phyloP scores from a whole-genome alignment of 1,140 invertebrate species.

The Condylostylus longicornis region DNA sequence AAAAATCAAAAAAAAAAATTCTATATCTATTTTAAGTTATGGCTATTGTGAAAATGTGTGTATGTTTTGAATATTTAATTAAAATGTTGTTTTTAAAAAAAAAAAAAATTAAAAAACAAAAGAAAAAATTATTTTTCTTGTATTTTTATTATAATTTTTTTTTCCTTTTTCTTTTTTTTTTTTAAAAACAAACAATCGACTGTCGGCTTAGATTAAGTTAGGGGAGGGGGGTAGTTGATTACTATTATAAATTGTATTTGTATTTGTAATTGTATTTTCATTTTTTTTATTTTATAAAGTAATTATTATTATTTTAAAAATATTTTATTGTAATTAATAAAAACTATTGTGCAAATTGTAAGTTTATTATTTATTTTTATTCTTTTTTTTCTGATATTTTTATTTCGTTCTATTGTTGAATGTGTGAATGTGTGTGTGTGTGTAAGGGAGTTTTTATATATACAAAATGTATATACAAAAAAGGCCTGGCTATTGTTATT shows the following conservation, averaged over 20 bases:
- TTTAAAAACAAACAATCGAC: constrained; percentile 32
- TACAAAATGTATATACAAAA: not conserved
- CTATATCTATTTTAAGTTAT: too few species aligned
- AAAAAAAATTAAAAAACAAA: too few species aligned
- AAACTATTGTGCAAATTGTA: constrained; percentile 2
- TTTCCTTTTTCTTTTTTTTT: too few species aligned
- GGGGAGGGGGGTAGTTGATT: constrained; percentile 2
- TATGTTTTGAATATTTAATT: too few species aligned
- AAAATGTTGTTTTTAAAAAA: too few species aligned
- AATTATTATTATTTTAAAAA: constrained; percentile 2
- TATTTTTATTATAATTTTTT: too few species aligned
- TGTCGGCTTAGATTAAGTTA: constrained; percentile 20
- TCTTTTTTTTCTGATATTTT: constrained; percentile 1
- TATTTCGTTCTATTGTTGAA: constrained; percentile 1
- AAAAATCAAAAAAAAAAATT: too few species aligned
- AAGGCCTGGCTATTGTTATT: not conserved
- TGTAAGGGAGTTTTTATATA: constrained; percentile 3
- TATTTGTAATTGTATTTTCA: constrained; percentile 4
- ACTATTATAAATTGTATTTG: constrained; percentile 3
- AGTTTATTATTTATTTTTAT: not conserved
- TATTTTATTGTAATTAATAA: constrained; percentile 3
- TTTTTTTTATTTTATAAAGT: constrained; percentile 10
- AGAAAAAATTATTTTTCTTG: too few species aligned
- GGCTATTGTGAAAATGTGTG: too few species aligned
- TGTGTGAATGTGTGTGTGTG: not conserved